Conservation (phyloP, 1,140 invertebrate genomes). For the Pseudachorutes palmiensis region DNA sequence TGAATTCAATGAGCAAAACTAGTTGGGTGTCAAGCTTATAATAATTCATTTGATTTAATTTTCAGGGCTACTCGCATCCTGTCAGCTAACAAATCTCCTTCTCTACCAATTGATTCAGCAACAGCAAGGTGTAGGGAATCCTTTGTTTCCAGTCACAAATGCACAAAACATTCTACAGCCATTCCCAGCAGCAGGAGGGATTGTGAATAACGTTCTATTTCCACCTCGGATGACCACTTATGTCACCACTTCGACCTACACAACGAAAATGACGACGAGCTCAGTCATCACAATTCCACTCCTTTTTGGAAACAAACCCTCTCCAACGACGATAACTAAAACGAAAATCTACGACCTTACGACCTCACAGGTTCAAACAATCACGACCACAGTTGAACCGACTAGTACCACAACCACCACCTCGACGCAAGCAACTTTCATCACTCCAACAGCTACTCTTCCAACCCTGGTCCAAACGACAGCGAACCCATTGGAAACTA, state of each 20-base stretch:
- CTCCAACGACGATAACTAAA: slow-evolving; percentile 24
- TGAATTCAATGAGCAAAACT: not conserved
- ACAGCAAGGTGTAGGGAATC: not conserved
- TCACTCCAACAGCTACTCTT: not conserved
- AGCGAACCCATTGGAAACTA: no score
- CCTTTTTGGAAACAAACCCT: slow-evolving; percentile 35
- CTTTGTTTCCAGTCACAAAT: not conserved
- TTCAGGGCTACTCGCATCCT: slow-evolving; percentile 35
- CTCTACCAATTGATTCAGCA: slow-evolving; percentile 37
- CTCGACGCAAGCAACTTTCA: not conserved
- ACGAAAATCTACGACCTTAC: slow-evolving; percentile 31
- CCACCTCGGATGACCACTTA: slow-evolving; percentile 25
- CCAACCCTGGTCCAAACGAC: not conserved
- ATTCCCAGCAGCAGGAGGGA: slow-evolving; percentile 3
- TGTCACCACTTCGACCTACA: slow-evolving; percentile 28
- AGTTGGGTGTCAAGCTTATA: not conserved
- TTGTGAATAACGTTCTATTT: slow-evolving; percentile 25
- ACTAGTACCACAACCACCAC: slow-evolving; percentile 5
- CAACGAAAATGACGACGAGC: slow-evolving; percentile 27
- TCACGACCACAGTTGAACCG: slow-evolving; percentile 31
- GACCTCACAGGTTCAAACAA: slow-evolving; percentile 28
- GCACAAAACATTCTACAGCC: not conserved
- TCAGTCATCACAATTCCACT: slow-evolving; percentile 32
- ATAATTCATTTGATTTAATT: slow-evolving; percentile 12
- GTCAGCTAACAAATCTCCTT: slow-evolving; percentile 37